Percentiles rank a stretch among this genome's conserved stretches.
Conservation (phyloP, 2,113 vertebrate genomes). For the Globicephala melas region DNA sequence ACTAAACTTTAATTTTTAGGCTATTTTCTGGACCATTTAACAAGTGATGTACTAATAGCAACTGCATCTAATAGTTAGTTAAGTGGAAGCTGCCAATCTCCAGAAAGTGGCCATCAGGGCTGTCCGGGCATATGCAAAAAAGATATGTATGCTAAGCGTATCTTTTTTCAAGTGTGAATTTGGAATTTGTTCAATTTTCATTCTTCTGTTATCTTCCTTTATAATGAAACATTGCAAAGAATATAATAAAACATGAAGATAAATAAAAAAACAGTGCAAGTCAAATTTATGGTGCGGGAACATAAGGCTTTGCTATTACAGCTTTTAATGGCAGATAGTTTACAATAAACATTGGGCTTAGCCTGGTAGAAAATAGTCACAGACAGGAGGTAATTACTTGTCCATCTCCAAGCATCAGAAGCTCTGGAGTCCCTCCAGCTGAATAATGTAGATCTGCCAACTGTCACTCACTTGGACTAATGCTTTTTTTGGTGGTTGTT, state of each 20-base stretch:
- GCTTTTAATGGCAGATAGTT: constrained; percentile 77
- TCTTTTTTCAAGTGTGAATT: constrained; percentile 21
- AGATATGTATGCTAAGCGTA: not conserved
- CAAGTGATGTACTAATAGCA: constrained; percentile 36
- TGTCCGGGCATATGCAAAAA: not conserved
- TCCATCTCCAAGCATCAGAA: constrained; percentile 60
- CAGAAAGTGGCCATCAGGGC: constrained; percentile 8
- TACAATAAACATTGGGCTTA: constrained; percentile 69
- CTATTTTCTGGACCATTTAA: constrained; percentile 67
- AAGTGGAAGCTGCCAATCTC: not conserved
- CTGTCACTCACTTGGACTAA: constrained; percentile 54
- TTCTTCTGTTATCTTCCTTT: constrained; percentile 52
- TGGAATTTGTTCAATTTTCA: constrained; percentile 47
- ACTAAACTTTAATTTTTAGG: constrained; percentile 69
- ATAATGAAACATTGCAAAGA: constrained; percentile 61
- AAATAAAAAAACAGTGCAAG: constrained; percentile 70
- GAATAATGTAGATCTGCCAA: constrained; percentile 64
- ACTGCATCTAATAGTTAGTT: not conserved
- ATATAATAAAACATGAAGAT: constrained; percentile 67
- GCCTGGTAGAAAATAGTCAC: constrained; percentile 72
- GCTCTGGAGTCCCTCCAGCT: constrained; percentile 70
- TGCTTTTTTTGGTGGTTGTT: constrained; percentile 45
- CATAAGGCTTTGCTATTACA: constrained; percentile 73
- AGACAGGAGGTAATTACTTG: constrained; percentile 76
- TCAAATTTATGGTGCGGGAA: constrained; percentile 58